A percentile compares a stretch with the other conserved stretches of the same genome.
Conservation (phyloP, 2,888 invertebrate genomes). For the Octonoba sinensis region DNA sequence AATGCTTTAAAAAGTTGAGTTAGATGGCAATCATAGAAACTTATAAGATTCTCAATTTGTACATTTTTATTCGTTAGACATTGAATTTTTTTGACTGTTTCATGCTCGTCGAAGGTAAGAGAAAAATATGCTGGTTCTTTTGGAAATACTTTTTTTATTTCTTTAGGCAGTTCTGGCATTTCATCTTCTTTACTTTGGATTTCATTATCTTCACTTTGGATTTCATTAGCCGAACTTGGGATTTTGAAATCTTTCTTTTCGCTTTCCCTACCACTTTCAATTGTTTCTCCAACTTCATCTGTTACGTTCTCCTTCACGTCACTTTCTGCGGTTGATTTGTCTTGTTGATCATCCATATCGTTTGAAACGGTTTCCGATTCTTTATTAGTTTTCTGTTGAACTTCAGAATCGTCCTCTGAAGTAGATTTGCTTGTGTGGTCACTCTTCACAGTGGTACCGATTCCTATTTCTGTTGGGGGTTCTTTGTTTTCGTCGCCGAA, state of each 20-base stretch:
- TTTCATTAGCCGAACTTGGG: not conserved
- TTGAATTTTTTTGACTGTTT: slow-evolving; percentile 30
- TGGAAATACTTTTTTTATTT: slow-evolving; percentile 12
- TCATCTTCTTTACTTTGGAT: not conserved
- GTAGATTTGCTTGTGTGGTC: too few relatives aligned
- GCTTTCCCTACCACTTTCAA: not conserved
- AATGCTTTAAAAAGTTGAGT: slow-evolving; percentile 17
- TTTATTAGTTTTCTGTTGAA: not conserved
- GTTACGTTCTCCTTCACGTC: not conserved
- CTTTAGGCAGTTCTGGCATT: not conserved
- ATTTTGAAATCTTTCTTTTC: not conserved
- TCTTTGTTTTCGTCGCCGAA: not conserved
- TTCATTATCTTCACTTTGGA: not conserved
- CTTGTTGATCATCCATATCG: too few relatives aligned
- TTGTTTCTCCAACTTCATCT: not conserved
- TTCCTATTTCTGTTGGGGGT: too few relatives aligned
- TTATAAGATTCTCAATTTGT: slow-evolving; percentile 15
- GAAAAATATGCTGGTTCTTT: slow-evolving; percentile 40
- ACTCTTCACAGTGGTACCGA: too few relatives aligned
- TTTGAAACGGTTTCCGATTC: not conserved
- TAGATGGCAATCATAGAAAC: slow-evolving; percentile 18
- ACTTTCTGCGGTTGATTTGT: too few relatives aligned
- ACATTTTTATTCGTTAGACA: slow-evolving; percentile 34
- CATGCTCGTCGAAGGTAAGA: slow-evolving; percentile 9
- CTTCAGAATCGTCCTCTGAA: not conserved